These are phyloP conservation scores for Odontophorus gujanensis DNA, from an alignment of 2,113 vertebrate species.

Conservation along the genomic window DNA sequence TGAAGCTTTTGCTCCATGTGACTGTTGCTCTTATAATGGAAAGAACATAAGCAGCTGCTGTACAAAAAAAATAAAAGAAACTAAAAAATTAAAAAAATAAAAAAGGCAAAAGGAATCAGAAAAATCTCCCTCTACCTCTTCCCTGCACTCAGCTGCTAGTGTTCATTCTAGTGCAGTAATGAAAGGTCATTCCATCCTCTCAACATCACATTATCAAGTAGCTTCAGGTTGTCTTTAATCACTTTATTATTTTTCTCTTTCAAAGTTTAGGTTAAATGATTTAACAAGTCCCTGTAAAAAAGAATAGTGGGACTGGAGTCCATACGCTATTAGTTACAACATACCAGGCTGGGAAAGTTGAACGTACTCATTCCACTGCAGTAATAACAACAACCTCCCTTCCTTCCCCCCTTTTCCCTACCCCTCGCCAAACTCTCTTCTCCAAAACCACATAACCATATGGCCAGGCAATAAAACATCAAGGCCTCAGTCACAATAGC, in stretches of 20 bases:
- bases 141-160: not conserved
- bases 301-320: constrained; percentile 39
- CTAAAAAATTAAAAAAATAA: not conserved
- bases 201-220: constrained; percentile 65
- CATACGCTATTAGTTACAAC: constrained; percentile 64
- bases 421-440: not conserved
- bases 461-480: constrained; percentile 73
- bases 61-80: not conserved
- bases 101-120: not conserved
- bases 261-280: constrained; percentile 70
- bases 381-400: not conserved
- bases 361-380: constrained; percentile 52
- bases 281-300: constrained; percentile 68
- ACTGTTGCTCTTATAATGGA: constrained; percentile 31
- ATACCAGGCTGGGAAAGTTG: constrained; percentile 63
- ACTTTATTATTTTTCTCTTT: constrained; percentile 70
- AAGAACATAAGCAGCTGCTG: constrained; percentile 43
- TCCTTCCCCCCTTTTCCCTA: not conserved
- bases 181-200: constrained; percentile 49
- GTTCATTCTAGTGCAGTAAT: not conserved
- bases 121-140: not conserved
- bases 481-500: constrained; percentile 59
- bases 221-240: constrained; percentile 71
- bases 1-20: constrained; percentile 20
- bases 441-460: constrained; percentile 55